Evolutionary conservation across 2,888 invertebrate genomes (phyloP), one percentile per base, ranked within the genome.

Genomic region (Conus canariensis): DNA sequence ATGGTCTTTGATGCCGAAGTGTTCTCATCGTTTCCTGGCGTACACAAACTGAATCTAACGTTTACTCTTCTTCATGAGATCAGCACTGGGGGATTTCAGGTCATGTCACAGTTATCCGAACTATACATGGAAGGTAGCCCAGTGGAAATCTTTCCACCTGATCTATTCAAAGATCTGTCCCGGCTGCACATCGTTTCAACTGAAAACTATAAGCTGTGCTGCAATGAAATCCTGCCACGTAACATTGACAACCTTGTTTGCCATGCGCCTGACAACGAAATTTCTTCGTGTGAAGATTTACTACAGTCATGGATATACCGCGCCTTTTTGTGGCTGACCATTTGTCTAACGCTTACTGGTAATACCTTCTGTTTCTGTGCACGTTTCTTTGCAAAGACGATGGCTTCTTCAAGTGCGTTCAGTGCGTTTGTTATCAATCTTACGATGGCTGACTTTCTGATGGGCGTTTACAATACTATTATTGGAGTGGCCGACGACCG

Each of bases 381-480:
- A 12, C 64, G 90, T 22, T 22, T 90, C 14, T 59, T 87, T 22
- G 30, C 60, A 19, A 77, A 19, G 10, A n/a, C 16, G 12, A 45
- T 22, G 30, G 58, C 25, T 16, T 56, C 70, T 14, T 30, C n/a
- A 56, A 67, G n/a, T n/a, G n/a, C n/a, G n/a, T n/a, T n/a, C n/a
- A n/a, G n/a, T n/a, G n/a, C n/a, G n/a, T n/a, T n/a, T 25, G 91
- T 91, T n/a, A 85, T 90, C 10, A 91, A 90, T 70, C 89, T 91
- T 30, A 87, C 88, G 8, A n/a, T 89, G 8, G 91, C 92, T 25
- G 90, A 92, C 14, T 91, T 93, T 59, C 90, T 91, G 8, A 94
- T 94, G 94, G 94, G 94, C 4, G 64, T 93, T 14, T 94, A 94
- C 87, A 87, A 93, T 88, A 64, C 92, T 3, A 93, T 92, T 10